phyloP scores from a whole-genome alignment of 2,113 vertebrate species.

The Chaenocephalus aceratus region DNA sequence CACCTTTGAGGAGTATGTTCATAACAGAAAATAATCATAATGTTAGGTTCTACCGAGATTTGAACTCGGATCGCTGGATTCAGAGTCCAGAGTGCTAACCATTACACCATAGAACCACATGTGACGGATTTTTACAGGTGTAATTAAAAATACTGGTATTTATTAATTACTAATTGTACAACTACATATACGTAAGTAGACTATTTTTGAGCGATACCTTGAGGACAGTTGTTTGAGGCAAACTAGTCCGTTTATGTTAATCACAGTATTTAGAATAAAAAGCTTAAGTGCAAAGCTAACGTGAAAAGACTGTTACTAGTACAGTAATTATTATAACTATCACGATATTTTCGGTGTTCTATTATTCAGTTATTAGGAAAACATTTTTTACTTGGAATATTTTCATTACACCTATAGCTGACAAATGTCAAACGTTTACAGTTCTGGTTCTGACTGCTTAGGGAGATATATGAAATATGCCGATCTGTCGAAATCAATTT shows the following conservation, averaged over 20 bases:
- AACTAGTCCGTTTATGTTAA: neutral
- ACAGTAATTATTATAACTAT: neutral
- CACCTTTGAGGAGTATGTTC: too few species aligned
- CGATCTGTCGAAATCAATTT: too few species aligned
- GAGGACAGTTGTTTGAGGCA: neutral
- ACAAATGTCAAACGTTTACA: too few species aligned
- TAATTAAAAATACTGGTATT: neutral
- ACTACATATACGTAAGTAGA: too few species aligned
- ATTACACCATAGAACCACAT: constrained; percentile 87
- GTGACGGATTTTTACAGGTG: rapidly evolving
- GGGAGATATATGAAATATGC: too few species aligned
- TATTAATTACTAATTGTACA: too few species aligned
- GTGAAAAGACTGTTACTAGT: neutral
- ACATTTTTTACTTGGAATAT: neutral
- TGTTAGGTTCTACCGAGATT: constrained; percentile 85
- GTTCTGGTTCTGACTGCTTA: too few species aligned
- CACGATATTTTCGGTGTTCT: neutral
- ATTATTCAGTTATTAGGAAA: neutral
- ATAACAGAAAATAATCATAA: neutral
- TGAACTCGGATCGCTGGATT: constrained; percentile 87
- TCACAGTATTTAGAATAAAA: neutral
- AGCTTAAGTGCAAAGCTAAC: neutral
- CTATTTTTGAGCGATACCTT: too few species aligned
- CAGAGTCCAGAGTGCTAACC: constrained; percentile 90
- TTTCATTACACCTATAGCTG: too few species aligned